Base-by-base conservation (phyloP, 2,113 vertebrate genomes). In the Paralichthys olivaceus region DNA sequence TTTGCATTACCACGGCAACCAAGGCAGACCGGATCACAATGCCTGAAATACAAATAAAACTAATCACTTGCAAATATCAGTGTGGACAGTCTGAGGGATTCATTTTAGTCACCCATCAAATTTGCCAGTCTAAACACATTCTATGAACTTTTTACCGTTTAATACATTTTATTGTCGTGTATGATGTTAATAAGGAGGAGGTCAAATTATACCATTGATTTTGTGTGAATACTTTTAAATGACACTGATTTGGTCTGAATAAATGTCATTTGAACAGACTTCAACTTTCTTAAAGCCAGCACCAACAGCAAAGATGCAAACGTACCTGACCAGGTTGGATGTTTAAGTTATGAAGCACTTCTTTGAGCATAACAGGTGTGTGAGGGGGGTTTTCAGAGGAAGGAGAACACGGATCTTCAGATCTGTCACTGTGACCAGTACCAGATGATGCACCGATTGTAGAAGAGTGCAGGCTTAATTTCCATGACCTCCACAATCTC, bases 291-390 rank as follows among this genome's bases (percentile, higher is more conserved):
- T 20, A 22, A n/a, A 53, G 14, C 49, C 20, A 53, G 7, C 20
- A 9, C 5, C 15, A 26, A 25, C 20, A 62, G 40, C 3, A 34
- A 83, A 49, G 20, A 45, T 69, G 43, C 58, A 82, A 67, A 82
- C 75, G 2, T 87, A 93, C 92, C 87, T 93, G 91, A 56, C 87
- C 86, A 68, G 61, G 86, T 15, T 87, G 84, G 51, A 93, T 59
- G 51, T 91, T 83, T 71, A 93, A 84, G 72, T 86, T 88, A 40
- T 89, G 85, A 75, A 93, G 91, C 75, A 92, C 90, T 55, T 93
- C 90, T 77, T 90, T 90, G 15, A 91, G 78, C 92, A 93, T 87
- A 37, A 92, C 92, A 75, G 92, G 92, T 1, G 53, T 85, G 59
- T 93, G 92, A 71, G 72, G 89, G 54, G 69, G 67, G 12, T 84